phyloP scores from a whole-genome alignment of 2,888 invertebrate species.

The Chouioia cunea region DNA sequence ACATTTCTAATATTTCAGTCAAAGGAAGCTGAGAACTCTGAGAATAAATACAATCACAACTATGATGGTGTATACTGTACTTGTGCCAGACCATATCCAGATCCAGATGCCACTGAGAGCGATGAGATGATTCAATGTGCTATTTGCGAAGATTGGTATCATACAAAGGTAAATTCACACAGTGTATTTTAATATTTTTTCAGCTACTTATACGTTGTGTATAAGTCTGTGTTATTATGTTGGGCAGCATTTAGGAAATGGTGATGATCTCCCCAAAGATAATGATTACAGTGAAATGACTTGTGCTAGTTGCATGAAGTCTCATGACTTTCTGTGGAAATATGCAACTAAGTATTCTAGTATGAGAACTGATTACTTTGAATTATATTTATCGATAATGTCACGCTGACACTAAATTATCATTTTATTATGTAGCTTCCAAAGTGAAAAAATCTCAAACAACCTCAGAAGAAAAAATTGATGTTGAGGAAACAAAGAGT shows the following conservation, averaged over 20 bases:
- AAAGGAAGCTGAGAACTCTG: slow-evolving; percentile 73
- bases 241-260: slow-evolving; percentile 75
- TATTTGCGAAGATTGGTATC: slow-evolving; percentile 98
- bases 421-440: slow-evolving; percentile 46
- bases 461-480: slow-evolving; percentile 55
- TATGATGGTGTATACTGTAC: slow-evolving; percentile 93
- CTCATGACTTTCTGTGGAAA: slow-evolving; percentile 80
- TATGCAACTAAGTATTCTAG: slow-evolving; percentile 72
- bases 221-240: slow-evolving; percentile 26
- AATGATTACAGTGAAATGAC: slow-evolving; percentile 82
- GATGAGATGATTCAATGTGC: slow-evolving; percentile 98
- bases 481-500: slow-evolving; percentile 51
- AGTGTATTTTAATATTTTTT: slow-evolving; percentile 15
- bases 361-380: slow-evolving; percentile 46
- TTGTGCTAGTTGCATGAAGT: slow-evolving; percentile 83
- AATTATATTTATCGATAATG: not conserved
- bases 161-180: slow-evolving; percentile 73
- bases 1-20: slow-evolving; percentile 29
- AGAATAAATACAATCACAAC: slow-evolving; percentile 92
- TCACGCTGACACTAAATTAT: slow-evolving; percentile 4
- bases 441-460: slow-evolving; percentile 52
- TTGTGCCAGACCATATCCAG: slow-evolving; percentile 94
- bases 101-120: slow-evolving; percentile 83
- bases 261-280: slow-evolving; percentile 72
- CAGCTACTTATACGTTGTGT: slow-evolving; percentile 9